These are phyloP conservation scores for Odontomachus brunneus DNA, from an alignment of 1,140 invertebrate genomes.

Conservation along the genomic window DNA sequence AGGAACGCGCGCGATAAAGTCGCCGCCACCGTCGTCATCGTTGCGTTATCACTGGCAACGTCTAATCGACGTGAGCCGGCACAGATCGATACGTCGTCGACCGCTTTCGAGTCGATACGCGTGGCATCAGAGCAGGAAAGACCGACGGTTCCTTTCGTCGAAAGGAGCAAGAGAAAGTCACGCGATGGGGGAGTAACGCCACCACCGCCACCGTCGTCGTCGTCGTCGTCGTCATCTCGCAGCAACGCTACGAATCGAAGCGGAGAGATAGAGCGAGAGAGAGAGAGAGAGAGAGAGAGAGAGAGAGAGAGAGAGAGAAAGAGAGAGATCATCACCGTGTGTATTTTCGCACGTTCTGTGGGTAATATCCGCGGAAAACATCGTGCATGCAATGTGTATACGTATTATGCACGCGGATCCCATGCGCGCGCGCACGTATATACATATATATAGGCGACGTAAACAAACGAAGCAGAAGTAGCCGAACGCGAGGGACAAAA, in stretches of 20 bases:
- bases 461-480: constrained; percentile 66
- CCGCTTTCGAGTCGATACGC: constrained; percentile 73
- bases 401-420: not conserved
- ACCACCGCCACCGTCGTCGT: not conserved
- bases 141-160: constrained; percentile 32
- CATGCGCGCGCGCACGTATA: not conserved
- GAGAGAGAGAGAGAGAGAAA: not conserved
- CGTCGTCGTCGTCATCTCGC: not conserved
- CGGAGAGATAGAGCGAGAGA: not conserved
- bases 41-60: constrained; percentile 15
- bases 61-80: constrained; percentile 68
- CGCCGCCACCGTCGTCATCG: not conserved
- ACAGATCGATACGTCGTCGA: constrained; percentile 83
- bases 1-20: not conserved
- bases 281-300: constrained; percentile 1
- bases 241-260: constrained; percentile 35
- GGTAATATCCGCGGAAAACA: constrained; percentile 31
- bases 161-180: not conserved
- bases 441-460: constrained; percentile 32
- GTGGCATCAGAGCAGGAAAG: constrained; percentile 19
- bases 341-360: constrained; percentile 10
- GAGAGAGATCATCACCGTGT: constrained; percentile 9
- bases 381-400: constrained; percentile 1
- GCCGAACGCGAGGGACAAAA: constrained; percentile 44
- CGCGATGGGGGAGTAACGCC: too few relatives aligned